A percentile compares a stretch with the other conserved stretches of the same genome.
Conservation (phyloP, 2,113 vertebrate species). For the Erpornis zantholeuca region DNA sequence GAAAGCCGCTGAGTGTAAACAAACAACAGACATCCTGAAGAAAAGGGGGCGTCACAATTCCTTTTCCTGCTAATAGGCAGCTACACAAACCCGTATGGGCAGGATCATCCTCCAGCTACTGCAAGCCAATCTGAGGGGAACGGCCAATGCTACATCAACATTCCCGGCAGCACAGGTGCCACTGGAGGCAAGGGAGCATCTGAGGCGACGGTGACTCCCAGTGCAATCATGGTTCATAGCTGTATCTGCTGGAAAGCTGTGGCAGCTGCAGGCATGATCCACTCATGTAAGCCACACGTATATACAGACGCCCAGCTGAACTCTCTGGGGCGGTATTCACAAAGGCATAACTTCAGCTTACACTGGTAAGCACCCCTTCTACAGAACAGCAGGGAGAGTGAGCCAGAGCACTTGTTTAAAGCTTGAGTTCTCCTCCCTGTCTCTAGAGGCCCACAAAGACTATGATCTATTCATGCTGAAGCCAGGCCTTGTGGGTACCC, state of each 20-base stretch:
- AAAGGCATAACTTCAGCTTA: accelerated
- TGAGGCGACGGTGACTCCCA: background rate
- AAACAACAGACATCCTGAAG: constrained; percentile 43
- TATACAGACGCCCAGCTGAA: background rate
- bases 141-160: accelerated
- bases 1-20: background rate
- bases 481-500: background rate
- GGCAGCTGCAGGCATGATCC: background rate
- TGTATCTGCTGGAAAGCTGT: background rate
- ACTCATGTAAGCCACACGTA: accelerated
- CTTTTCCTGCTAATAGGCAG: background rate
- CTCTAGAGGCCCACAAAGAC: background rate
- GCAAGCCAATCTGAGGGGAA: background rate
- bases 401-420: background rate
- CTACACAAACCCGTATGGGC: background rate
- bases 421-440: background rate
- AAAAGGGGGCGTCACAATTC: background rate
- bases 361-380: background rate
- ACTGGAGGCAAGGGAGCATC: background rate
- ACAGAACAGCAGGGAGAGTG: background rate
- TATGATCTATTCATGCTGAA: accelerated
- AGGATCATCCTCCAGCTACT: background rate
- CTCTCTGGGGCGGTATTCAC: too few species aligned
- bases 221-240: background rate
- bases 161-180: background rate